Conservation (phyloP, 2,797 vertebrate species). For the Sebastes hubbsi region DNA sequence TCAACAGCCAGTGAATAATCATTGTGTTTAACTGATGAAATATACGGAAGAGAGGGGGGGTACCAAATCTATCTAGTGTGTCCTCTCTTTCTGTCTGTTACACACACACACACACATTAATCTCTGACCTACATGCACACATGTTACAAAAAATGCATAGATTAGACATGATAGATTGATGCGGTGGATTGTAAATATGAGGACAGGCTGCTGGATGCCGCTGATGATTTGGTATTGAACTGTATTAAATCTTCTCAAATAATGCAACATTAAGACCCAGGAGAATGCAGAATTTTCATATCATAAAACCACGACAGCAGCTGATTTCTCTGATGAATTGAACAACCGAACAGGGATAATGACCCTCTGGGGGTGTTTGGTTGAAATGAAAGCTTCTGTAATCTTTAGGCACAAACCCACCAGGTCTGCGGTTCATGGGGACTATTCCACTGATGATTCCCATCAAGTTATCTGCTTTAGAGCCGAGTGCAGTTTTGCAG, state of each 20-base stretch:
- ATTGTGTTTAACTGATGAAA: background rate
- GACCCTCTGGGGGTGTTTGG: background rate
- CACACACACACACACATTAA: background rate
- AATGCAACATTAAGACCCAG: background rate
- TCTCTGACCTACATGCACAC: conserved; percentile 56
- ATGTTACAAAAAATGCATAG: conserved; percentile 29
- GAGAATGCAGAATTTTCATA: background rate
- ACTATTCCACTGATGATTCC: background rate
- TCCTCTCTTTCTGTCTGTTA: background rate
- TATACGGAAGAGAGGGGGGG: background rate
- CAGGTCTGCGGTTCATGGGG: background rate
- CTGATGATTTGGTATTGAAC: background rate
- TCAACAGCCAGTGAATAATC: background rate
- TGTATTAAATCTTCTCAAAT: conserved; percentile 12
- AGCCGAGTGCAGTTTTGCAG: too few species aligned
- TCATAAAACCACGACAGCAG: conserved; percentile 11
- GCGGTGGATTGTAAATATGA: background rate
- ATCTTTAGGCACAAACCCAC: background rate
- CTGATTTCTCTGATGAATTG: conserved; percentile 19
- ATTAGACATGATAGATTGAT: conserved; percentile 34
- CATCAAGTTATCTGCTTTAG: background rate
- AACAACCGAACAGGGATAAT: background rate
- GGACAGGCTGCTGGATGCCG: background rate
- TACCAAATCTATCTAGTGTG: background rate
- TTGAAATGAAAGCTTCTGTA: conserved; percentile 3